phyloP scores from a whole-genome alignment of 1,140 invertebrate species.

The Hetaerina americana region DNA sequence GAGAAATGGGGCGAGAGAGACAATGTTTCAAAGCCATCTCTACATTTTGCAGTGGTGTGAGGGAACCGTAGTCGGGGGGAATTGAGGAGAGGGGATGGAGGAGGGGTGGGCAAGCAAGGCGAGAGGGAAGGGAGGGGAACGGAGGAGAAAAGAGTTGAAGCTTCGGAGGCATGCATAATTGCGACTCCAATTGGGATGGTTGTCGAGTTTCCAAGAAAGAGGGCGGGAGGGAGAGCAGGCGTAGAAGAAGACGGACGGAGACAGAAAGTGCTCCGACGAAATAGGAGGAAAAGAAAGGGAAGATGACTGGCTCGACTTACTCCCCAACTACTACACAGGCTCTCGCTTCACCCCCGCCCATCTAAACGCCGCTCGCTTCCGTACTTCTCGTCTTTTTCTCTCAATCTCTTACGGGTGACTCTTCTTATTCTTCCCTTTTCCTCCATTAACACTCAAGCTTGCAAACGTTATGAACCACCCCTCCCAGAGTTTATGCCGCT shows the following conservation, averaged over 20 bases:
- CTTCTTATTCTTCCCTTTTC: neutral
- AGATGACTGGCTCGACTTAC: neutral
- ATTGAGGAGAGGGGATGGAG: neutral
- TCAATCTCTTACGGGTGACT: neutral
- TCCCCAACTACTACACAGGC: neutral
- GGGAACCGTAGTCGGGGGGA: neutral
- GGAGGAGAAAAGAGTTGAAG: neutral
- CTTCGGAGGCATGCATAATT: neutral
- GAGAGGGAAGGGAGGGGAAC: neutral
- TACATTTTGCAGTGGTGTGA: neutral
- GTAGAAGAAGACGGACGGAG: neutral
- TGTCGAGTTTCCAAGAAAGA: neutral
- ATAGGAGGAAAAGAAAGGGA: no score
- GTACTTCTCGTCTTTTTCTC: neutral
- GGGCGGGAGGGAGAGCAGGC: neutral
- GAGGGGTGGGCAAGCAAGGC: no score
- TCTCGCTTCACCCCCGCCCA: neutral
- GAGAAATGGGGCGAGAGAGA: neutral
- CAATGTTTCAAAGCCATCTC: neutral
- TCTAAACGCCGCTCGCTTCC: neutral
- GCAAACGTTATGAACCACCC: no score
- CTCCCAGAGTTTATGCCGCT: no score
- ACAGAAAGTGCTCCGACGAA: no score
- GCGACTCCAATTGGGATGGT: neutral
- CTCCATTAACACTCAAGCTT: no score